These are phyloP conservation scores for Theodoxus fluviatilis DNA, from an alignment of 2,888 invertebrate genomes.

Conservation along the genomic window DNA sequence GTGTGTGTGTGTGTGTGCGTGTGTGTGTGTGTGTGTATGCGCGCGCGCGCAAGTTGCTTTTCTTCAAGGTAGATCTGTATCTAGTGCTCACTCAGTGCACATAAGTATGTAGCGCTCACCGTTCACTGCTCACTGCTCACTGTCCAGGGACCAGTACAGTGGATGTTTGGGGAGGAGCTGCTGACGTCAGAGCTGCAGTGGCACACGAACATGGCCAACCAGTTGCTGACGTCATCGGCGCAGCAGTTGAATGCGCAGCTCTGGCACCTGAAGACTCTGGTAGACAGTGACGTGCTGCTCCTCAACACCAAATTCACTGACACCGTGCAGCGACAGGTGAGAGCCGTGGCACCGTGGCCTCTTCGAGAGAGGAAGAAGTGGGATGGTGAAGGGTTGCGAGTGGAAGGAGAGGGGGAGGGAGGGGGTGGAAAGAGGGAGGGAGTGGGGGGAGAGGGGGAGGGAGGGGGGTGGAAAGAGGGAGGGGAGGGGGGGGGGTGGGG, in stretches of 20 bases:
- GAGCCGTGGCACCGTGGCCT: neutral
- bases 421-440: too few species aligned
- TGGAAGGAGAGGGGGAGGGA: too few species aligned
- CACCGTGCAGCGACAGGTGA: constrained; percentile 45
- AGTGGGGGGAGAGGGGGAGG: too few species aligned
- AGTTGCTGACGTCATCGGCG: constrained; percentile 43
- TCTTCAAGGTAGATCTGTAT: too few species aligned
- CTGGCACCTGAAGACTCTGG: constrained; percentile 35
- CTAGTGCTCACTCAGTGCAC: too few species aligned
- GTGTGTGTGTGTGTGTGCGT: too few species aligned
- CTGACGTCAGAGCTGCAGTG: constrained; percentile 35
- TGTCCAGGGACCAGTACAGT: constrained; percentile 30
- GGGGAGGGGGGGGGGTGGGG: too few species aligned
- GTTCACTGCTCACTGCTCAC: too few species aligned
- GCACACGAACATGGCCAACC: constrained; percentile 43
- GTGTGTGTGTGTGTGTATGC: too few species aligned
- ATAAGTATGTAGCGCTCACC: too few species aligned
- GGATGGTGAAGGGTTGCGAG: neutral
- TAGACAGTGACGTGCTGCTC: constrained; percentile 40
- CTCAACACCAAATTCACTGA: constrained; percentile 41
- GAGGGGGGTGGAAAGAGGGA: too few species aligned
- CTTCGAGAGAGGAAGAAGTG: neutral
- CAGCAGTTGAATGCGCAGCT: constrained; percentile 49
- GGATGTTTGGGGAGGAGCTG: constrained; percentile 35
- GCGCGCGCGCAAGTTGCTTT: too few species aligned